These are phyloP conservation scores for Ophioninae sp. DNA, from an alignment of 2,888 invertebrate genomes.

Conservation along the genomic window DNA sequence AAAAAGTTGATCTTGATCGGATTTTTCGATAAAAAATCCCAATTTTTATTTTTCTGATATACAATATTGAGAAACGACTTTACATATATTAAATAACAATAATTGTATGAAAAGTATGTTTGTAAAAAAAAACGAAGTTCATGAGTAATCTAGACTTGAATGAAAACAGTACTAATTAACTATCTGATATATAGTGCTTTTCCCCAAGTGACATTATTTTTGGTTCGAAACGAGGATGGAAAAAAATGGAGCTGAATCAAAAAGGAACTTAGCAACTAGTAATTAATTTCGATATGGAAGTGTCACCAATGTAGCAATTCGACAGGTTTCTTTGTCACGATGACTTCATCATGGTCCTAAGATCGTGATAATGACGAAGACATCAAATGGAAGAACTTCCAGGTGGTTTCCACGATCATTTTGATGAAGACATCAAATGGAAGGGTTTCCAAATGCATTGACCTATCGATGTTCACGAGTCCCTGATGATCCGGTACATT, in stretches of 20 bases:
- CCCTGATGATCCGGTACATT: constrained; percentile 9
- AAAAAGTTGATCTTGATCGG: too few species aligned
- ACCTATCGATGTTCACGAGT: background rate
- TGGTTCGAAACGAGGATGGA: background rate
- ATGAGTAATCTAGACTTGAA: too few species aligned
- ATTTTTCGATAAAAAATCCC: too few species aligned
- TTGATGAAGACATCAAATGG: background rate
- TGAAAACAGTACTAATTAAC: too few species aligned
- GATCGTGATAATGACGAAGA: background rate
- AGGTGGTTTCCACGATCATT: too few species aligned
- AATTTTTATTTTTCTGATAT: too few species aligned
- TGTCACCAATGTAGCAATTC: background rate
- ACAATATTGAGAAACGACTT: too few species aligned
- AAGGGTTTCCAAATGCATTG: background rate
- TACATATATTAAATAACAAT: too few species aligned
- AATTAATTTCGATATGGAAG: background rate
- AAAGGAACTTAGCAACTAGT: background rate
- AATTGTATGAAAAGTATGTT: too few species aligned
- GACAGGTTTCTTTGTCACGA: background rate
- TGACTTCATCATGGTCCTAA: background rate
- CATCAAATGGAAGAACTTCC: background rate
- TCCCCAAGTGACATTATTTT: background rate
- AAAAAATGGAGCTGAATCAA: background rate
- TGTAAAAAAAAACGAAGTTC: too few species aligned
- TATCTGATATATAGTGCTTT: too few species aligned